Evolutionary conservation across 2,113 vertebrate species (phyloP), one percentile per base, ranked within the genome.

Genomic region (Hucho hucho): DNA sequence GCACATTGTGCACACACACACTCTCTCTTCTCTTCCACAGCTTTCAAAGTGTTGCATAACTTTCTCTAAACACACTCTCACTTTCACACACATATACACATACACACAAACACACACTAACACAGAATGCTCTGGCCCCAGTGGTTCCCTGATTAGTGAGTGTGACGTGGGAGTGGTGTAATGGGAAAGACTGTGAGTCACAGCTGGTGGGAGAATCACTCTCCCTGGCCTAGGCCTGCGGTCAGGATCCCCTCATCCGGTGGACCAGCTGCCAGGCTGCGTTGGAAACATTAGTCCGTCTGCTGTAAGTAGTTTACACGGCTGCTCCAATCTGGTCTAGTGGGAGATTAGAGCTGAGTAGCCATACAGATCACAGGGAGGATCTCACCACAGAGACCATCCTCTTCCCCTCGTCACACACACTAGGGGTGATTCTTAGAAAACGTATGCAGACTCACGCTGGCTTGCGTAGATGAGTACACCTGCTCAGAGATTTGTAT

Each of bases 101-200:
- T 0, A 13, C n/a, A 47, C 20, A 49, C 18, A 69, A 2, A 25
- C 63, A 64, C 63, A 64, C 63, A 64, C 11, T 58, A 29, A 69
- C 46, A n/a, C 69, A 46, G 16, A 58, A 59, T 67, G 32, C 70
- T 47, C 22, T 69, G 29, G 26, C 64, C 37, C 75, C 72, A 74
- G 18, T 20, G 64, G 73, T 47, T 73, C 18, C 28, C 25, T 64
- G 16, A 77, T 72, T 80, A 22, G 68, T 0, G 1, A 5, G 49
- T 53, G 26, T 82, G 81, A 82, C 78, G 76, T 71, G 70, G 28
- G 73, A 49, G 67, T 69, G 69, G 46, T 26, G 69, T 61, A 20
- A 12, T 43, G 49, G 46, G 69, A 59, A 56, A 71, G 47, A 37
- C 22, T 46, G 13, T 83, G 77, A 77, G 69, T 83, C 76, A 84